Evolutionary conservation across 2,797 vertebrate species (phyloP), one percentile per base, ranked within the genome.

Genomic region (Brotula barbata): DNA sequence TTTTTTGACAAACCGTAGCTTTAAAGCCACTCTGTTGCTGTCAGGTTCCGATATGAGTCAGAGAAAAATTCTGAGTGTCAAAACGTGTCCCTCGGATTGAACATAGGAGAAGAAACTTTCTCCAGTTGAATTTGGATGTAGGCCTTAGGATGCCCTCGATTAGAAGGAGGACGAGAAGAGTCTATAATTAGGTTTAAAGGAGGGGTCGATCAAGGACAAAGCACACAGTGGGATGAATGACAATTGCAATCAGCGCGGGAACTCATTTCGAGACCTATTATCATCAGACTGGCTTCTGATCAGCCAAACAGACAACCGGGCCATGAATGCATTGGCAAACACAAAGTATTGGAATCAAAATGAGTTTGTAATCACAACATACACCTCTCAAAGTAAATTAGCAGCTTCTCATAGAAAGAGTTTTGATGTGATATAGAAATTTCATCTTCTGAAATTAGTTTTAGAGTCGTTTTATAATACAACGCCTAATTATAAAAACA

Each of bases 81-180:
- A 12, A 43, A 62, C 49, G 56, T 52, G 19, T 21, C 37, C 36
- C 13, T n/a, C 16, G 0, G 7, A 33, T 22, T 50, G 57, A 73
- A 66, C 50, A 68, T 47, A 34, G 28, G 28, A 53, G 42, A 21
- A 55, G 20, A 67, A 85, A 83, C 68, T 73, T 80, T 8, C 49
- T 68, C 23, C 58, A 48, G 1, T 28, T 66, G 61, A 75, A 81
- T 81, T 77, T 83, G 58, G 69, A 88, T 90, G 82, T 88, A 89
- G 85, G 88, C 84, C 65, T 83, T 55, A 62, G 62, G 78, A 78
- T 86, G 91, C 69, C 89, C 92, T 92, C 83, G 87, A 93, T 93
- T 91, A 87, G 80, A 92, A 92, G 59, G 85, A 93, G 90, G 90
- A 76, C 90, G 45, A 62, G 71, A 78, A 53, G 64, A 77, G 65